Base-by-base conservation (phyloP, 2,797 vertebrate species). In the Myiotriccus ornatus region DNA sequence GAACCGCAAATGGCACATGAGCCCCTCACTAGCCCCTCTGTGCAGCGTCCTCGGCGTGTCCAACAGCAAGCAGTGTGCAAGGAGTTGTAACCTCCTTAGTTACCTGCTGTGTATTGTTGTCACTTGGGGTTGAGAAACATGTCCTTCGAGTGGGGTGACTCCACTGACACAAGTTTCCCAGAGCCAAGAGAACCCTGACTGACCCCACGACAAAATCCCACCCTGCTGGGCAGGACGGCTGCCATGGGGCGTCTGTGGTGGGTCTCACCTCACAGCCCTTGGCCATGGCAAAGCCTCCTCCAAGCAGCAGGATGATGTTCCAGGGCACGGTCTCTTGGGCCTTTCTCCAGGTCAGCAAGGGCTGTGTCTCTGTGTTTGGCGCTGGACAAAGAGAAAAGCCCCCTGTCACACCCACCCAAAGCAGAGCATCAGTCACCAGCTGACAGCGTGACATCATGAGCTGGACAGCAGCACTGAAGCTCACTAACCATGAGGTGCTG, bases 221-320 rank as follows among this genome's bases (percentile, higher is more conserved):
- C 49, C 52, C 52, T 8, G 12, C 2, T 8, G 10, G 62, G n/a
- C 57, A 64, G 59, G 69, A n/a, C 30, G 35, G 62, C 49, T 39
- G 37, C 43, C 73, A 62, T 1, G 0, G 2, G 32, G 17, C 12
- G 43, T 5, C 41, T 41, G 20, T 5, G 0, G 28, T 0, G 3
- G 28, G 34, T 13, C 93, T 93, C 98, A 99, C 99, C 99, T 99
- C 99, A 53, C 99, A 99, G 73, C 98, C 99, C 96, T 99, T 99
- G 44, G 99, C 99, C 99, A 99, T 99, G 63, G 99, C 99, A 7
- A 99, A 99, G 80, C 99, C 99, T 7, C 99, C 99, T 91, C 99
- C 99, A 4, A 99, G 98, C 85, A 99, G 97, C 81, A 99, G 97
- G 84, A 99, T 98, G 94, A 99, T 99, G 86, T 99, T 99, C 99